Percentiles rank a stretch among this genome's conserved stretches.
phyloP scores from a whole-genome alignment of 2,888 invertebrate species.

The Drosophila meridiana region DNA sequence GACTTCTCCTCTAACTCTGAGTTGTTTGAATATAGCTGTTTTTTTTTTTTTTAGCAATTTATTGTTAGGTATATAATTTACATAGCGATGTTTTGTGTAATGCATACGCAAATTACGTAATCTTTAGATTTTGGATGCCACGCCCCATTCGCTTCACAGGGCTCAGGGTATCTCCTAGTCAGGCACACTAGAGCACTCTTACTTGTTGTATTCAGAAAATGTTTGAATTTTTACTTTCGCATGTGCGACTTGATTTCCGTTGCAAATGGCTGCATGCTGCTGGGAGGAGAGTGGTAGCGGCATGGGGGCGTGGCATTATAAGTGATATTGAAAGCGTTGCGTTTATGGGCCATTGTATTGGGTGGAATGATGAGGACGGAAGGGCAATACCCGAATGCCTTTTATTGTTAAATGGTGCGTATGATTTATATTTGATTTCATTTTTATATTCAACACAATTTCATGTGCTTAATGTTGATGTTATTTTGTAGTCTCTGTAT shows the following conservation, averaged over 20 bases:
- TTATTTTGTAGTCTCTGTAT: slow-evolving; percentile 23
- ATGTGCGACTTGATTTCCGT: slow-evolving; percentile 80
- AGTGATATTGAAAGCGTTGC: slow-evolving; percentile 78
- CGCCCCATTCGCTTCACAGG: too few relatives aligned
- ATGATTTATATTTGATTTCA: slow-evolving; percentile 78
- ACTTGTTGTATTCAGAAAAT: slow-evolving; percentile 51
- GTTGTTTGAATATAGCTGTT: too few relatives aligned
- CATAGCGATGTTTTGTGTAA: too few relatives aligned
- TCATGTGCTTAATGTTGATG: slow-evolving; percentile 36
- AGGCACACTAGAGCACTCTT: neutral
- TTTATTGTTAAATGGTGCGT: slow-evolving; percentile 81
- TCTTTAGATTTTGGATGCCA: too few relatives aligned
- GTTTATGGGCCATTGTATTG: slow-evolving; percentile 73
- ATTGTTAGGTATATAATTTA: too few relatives aligned
- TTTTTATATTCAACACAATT: slow-evolving; percentile 52
- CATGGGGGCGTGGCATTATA: slow-evolving; percentile 57
- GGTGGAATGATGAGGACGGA: slow-evolving; percentile 31
- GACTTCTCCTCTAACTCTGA: too few relatives aligned
- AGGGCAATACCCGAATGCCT: slow-evolving; percentile 54
- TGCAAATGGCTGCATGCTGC: slow-evolving; percentile 65
- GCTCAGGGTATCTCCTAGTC: too few relatives aligned
- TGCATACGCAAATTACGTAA: too few relatives aligned
- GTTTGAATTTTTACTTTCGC: slow-evolving; percentile 78
- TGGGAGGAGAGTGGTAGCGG: neutral
- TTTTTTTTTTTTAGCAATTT: too few relatives aligned